phyloP scores from a whole-genome alignment of 2,888 invertebrate genomes.

The Tolmerus cingulatus region DNA sequence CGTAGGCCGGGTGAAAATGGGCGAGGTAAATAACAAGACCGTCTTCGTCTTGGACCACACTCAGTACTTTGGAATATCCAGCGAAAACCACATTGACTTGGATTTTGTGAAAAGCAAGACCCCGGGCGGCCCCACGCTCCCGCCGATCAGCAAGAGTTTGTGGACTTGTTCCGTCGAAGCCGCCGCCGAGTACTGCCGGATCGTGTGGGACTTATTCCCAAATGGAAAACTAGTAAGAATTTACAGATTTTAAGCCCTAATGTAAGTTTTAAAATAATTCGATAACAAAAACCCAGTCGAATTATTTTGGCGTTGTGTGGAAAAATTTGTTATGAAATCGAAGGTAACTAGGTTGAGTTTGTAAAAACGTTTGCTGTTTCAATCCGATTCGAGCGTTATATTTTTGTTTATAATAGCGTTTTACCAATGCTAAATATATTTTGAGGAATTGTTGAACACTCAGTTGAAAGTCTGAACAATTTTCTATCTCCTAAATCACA shows the following conservation, averaged over 20 bases:
- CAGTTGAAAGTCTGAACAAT: too few species aligned
- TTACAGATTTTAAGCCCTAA: not conserved
- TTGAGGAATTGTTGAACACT: too few species aligned
- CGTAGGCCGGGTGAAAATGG: constrained; percentile 47
- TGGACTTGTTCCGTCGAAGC: constrained; percentile 98
- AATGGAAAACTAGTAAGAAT: constrained; percentile 79
- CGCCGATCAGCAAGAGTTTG: constrained; percentile 88
- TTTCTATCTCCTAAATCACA: too few species aligned
- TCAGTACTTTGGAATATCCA: constrained; percentile 82
- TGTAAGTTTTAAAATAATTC: too few species aligned
- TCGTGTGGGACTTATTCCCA: constrained; percentile 97
- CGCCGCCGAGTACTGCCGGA: constrained; percentile 93
- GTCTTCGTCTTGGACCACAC: constrained; percentile 95
- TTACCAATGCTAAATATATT: too few species aligned
- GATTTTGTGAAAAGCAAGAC: constrained; percentile 67
- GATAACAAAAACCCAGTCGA: too few species aligned
- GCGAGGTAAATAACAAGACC: constrained; percentile 85
- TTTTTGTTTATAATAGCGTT: too few species aligned
- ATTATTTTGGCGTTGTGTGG: too few species aligned
- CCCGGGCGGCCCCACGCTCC: constrained; percentile 76
- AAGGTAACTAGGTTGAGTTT: too few species aligned
- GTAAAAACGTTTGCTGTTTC: too few species aligned
- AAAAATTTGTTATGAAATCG: too few species aligned
- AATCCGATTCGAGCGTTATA: too few species aligned
- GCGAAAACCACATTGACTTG: constrained; percentile 60